phyloP scores from a whole-genome alignment of 2,888 invertebrate species.

The Helobdella robusta region DNA sequence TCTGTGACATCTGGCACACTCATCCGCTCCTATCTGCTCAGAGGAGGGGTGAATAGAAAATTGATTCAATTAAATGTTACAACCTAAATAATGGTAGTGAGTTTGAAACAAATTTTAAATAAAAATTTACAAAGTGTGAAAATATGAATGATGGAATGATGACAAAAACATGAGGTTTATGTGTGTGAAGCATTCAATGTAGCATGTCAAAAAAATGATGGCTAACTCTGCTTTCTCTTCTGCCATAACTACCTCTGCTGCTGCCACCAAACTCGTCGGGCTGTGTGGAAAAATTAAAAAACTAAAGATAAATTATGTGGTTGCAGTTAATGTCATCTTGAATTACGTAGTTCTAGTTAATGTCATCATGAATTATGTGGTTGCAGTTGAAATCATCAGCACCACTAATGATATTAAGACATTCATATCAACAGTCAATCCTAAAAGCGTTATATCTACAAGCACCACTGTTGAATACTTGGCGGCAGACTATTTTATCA shows the following conservation, averaged over 20 bases:
- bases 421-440: no score
- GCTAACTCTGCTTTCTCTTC: conserved; percentile 7
- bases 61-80: not conserved
- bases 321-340: no score
- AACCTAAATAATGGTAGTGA: not conserved
- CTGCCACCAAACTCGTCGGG: conserved; percentile 10
- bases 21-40: conserved; percentile 42
- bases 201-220: no score
- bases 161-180: not conserved
- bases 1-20: conserved; percentile 49
- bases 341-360: no score
- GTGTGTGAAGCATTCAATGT: no score
- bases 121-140: not conserved
- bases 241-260: not conserved
- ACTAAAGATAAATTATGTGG: not conserved
- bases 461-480: no score
- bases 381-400: no score
- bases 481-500: no score
- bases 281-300: not conserved
- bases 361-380: no score
- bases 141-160: not conserved
- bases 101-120: not conserved
- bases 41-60: no score
- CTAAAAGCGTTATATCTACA: no score
- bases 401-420: no score